Conservation (phyloP, 2,113 vertebrate species). For the Neogale vison region DNA sequence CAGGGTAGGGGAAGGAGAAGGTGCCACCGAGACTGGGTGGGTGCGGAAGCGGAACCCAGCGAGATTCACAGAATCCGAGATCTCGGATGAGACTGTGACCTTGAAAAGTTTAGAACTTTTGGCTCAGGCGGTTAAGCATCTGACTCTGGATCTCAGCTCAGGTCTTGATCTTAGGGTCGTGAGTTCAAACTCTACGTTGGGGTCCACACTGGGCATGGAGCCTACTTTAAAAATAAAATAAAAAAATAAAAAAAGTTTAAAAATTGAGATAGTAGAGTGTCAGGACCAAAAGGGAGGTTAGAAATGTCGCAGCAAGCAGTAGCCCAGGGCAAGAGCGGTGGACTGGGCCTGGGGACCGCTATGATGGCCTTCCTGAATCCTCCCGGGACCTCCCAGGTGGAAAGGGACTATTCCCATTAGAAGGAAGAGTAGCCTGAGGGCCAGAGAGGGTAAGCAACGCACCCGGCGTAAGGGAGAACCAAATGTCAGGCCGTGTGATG, state of each 20-base stretch:
- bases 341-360: too few relatives aligned
- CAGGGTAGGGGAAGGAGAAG: background rate
- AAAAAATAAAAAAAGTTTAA: background rate
- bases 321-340: background rate
- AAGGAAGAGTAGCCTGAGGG: background rate
- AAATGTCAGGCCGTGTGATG: background rate
- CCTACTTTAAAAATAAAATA: background rate
- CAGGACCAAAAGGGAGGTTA: background rate
- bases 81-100: rapidly evolving
- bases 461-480: background rate
- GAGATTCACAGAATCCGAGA: background rate
- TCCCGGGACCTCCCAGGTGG: background rate
- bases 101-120: background rate
- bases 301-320: background rate
- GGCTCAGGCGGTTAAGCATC: background rate
- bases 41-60: background rate
- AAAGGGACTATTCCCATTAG: background rate
- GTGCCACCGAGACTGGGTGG: background rate
- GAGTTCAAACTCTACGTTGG: background rate
- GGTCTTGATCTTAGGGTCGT: background rate
- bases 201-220: background rate
- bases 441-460: background rate
- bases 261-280: background rate
- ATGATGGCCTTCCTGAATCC: background rate
- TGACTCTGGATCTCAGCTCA: background rate